Evolutionary conservation across 2,113 vertebrate species (phyloP).

Genomic region (Alces alces): DNA sequence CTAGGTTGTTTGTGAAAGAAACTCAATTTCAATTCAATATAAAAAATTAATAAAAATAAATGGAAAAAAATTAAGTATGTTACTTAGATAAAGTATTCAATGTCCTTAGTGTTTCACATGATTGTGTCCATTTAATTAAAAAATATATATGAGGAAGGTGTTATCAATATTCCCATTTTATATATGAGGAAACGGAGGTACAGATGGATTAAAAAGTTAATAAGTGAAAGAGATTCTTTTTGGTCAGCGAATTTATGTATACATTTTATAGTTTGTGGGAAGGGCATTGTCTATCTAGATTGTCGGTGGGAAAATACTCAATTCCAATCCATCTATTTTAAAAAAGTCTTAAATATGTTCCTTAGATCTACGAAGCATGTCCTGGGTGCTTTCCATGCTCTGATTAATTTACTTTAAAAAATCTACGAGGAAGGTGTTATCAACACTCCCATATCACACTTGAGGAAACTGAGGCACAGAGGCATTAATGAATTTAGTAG

Average conservation of each 20-base stretch:
- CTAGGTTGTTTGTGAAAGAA: neutral
- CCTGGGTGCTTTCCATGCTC: neutral
- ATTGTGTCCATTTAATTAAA: neutral
- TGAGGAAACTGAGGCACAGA: neutral
- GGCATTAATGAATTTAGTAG: neutral
- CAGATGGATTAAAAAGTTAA: neutral
- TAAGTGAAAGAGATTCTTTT: neutral
- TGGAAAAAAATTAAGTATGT: neutral
- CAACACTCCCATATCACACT: neutral
- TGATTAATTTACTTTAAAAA: neutral
- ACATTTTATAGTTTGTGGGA: neutral
- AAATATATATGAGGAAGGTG: neutral
- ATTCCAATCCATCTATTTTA: neutral
- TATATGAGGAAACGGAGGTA: neutral
- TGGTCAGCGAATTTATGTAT: neutral
- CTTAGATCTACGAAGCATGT: neutral
- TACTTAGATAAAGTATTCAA: too few relatives aligned
- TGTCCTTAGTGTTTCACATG: too few relatives aligned
- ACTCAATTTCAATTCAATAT: neutral
- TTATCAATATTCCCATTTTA: neutral
- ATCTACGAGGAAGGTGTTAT: neutral
- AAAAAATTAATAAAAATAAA: neutral
- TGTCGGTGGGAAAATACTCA: neutral
- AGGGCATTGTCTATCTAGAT: neutral
- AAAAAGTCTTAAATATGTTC: neutral